A percentile compares a stretch with the other conserved stretches of the same genome.
Conservation (phyloP, 2,888 invertebrate species). For the Gortyna flavago region DNA sequence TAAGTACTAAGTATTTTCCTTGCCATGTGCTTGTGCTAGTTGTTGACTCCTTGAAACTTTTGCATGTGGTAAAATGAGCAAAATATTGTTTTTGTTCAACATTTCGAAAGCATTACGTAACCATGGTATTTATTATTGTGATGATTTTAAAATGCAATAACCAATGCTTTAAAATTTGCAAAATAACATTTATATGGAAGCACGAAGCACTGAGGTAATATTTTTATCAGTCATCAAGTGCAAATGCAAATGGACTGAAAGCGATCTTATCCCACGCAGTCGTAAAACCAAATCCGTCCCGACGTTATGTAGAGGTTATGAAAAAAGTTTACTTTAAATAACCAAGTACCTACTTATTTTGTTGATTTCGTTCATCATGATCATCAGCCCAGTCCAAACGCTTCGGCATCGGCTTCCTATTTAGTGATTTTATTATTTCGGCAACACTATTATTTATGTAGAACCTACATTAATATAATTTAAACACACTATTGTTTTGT, state of each 20-base stretch:
- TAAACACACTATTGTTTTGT: too few species aligned
- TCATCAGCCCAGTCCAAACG: neutral
- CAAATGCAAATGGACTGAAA: slow-evolving; percentile 42
- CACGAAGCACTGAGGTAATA: slow-evolving; percentile 14
- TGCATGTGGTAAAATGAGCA: slow-evolving; percentile 1
- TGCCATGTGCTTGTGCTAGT: neutral
- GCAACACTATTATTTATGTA: neutral
- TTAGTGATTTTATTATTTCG: neutral
- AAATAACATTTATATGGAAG: slow-evolving; percentile 32
- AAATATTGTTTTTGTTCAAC: neutral
- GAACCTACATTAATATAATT: too few species aligned
- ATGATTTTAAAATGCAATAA: slow-evolving; percentile 6
- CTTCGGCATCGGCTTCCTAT: neutral
- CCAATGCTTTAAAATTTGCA: slow-evolving; percentile 1
- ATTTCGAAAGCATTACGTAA: neutral
- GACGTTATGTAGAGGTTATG: neutral
- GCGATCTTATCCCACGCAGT: slow-evolving; percentile 46
- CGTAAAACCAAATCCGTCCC: slow-evolving; percentile 41
- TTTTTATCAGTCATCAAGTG: slow-evolving; percentile 49
- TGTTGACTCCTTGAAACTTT: neutral
- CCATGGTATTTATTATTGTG: slow-evolving; percentile 1
- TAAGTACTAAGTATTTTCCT: slow-evolving; percentile 9
- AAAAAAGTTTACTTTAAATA: slow-evolving; percentile 17
- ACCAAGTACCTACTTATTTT: neutral
- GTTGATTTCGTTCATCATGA: neutral